Evolutionary conservation across 2,888 invertebrate genomes (phyloP), one percentile per base, ranked within the genome.

Genomic region (Synanthedon vespiformis): DNA sequence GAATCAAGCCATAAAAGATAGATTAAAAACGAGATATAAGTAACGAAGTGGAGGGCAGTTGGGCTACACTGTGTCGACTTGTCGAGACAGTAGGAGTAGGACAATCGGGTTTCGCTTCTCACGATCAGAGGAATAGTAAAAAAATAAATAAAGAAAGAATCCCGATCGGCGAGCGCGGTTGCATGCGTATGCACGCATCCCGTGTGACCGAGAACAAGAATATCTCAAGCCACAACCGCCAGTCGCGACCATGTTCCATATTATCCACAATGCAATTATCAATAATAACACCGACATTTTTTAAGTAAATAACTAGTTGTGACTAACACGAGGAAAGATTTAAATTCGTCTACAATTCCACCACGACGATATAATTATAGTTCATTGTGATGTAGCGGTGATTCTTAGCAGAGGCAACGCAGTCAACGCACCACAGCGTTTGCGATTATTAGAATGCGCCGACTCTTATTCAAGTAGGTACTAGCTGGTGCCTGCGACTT

Each of bases 101-200:
- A 44, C 14, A 44, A 74, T 74, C 77, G 63, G 63, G 77, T 76
- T 77, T 65, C 67, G 65, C 61, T 84, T 86, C 85, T 79, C 85
- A 86, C 85, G 82, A 74, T 73, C 72, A 67, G 63, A 61, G 64
- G 65, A 66, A 74, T 74, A 70, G 74, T 64, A 68, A 63, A 72
- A 70, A 67, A 59, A 77, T 73, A 75, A 16, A 79, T 75, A 68
- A 70, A 69, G 68, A 70, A 72, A 75, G 75, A 77, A 76, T 77
- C 75, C 70, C 68, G 68, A 69, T 62, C 64, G 44, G 44, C 62
- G 58, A 66, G 66, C 67, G 59, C 65, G 67, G 72, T 73, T 74
- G 70, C 73, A 62, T 69, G 64, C 44, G 14, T 44, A 44, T 44
- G 34, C 34, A 34, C 14, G 54, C 65, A 66, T 69, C 69, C 72